Conservation (phyloP, 2,888 invertebrate genomes). For the Ormyrus nitidulus region DNA sequence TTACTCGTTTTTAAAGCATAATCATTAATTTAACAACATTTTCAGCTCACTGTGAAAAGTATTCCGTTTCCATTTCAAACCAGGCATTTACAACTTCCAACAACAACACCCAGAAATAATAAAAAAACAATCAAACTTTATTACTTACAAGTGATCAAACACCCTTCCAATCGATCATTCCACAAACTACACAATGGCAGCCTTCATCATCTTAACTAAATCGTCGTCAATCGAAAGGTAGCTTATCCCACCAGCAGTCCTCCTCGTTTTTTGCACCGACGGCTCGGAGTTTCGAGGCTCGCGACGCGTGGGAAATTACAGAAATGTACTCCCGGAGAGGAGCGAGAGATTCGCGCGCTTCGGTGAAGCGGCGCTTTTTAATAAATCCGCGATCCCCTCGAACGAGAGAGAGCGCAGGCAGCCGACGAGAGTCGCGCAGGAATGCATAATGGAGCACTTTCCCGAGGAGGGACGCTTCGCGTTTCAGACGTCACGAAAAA, state of each 20-base stretch:
- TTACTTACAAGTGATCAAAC: too few relatives aligned
- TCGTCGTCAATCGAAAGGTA: neutral
- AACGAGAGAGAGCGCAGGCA: neutral
- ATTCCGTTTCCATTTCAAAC: neutral
- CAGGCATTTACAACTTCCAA: neutral
- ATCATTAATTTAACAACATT: neutral
- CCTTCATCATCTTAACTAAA: conserved; percentile 4
- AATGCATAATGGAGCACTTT: conserved; percentile 44
- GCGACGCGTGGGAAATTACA: conserved; percentile 52
- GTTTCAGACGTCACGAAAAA: conserved; percentile 36
- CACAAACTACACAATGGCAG: too few relatives aligned
- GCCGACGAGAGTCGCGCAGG: neutral
- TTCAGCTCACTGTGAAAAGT: neutral
- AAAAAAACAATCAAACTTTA: too few relatives aligned
- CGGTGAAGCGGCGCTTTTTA: conserved; percentile 46
- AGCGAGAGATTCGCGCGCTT: conserved; percentile 2
- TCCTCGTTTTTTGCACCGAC: neutral
- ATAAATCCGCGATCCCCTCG: conserved; percentile 44
- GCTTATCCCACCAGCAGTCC: neutral
- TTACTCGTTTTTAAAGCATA: too few relatives aligned
- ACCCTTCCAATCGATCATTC: too few relatives aligned
- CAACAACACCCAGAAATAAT: too few relatives aligned
- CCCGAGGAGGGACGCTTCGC: neutral
- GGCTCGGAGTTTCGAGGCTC: neutral
- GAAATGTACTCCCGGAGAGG: conserved; percentile 38